Evolutionary conservation across 2,888 invertebrate genomes (phyloP).

Genomic region (Drosophila conformis): DNA sequence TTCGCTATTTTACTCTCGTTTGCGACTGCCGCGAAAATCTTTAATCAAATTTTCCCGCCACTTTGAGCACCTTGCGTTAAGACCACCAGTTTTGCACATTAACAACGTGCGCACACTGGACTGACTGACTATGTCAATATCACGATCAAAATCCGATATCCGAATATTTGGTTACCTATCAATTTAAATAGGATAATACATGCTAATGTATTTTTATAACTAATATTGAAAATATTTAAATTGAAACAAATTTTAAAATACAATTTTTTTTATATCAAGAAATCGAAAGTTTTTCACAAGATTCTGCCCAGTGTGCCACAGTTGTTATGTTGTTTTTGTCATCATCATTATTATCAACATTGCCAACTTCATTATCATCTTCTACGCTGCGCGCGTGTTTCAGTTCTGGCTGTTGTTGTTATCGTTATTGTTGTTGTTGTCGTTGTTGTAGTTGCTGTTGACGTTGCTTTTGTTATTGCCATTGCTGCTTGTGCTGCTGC

Average conservation of each 20-base stretch:
- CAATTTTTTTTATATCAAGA: background rate
- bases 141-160: background rate
- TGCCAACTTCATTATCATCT: conserved; percentile 70
- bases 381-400: conserved; percentile 74
- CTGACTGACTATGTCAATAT: background rate
- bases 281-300: background rate
- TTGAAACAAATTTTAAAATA: background rate
- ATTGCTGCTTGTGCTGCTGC: conserved; percentile 34
- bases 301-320: conserved; percentile 54
- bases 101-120: conserved; percentile 77
- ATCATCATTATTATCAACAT: conserved; percentile 75
- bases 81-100: conserved; percentile 62
- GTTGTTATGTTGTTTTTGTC: conserved; percentile 74
- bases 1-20: conserved; percentile 7
- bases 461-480: conserved; percentile 46
- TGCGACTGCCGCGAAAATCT: conserved; percentile 52
- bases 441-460: conserved; percentile 43
- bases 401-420: conserved; percentile 54
- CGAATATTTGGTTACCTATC: no score
- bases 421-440: conserved; percentile 31
- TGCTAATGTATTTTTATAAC: background rate
- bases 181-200: no score
- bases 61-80: conserved; percentile 74
- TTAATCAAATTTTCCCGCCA: conserved; percentile 73
- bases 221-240: background rate